Percentiles rank a stretch among this genome's conserved stretches.
Conservation (phyloP, 2,113 vertebrate genomes). For the Crotophaga sulcirostris region DNA sequence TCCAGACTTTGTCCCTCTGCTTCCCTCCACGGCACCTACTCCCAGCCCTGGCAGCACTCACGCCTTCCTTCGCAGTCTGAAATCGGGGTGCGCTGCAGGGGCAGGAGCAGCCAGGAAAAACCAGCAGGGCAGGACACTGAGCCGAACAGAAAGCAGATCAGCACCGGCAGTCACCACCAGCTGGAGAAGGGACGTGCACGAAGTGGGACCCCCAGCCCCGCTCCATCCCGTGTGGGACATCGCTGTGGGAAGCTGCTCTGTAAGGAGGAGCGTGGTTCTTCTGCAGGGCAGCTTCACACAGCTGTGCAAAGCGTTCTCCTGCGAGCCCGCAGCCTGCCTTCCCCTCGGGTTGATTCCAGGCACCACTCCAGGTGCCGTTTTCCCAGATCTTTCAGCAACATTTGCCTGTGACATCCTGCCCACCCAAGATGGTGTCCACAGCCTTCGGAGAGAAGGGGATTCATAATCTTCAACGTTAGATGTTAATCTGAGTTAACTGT, state of each 20-base stretch:
- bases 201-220: neutral
- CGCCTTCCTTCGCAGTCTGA: neutral
- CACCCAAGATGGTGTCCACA: neutral
- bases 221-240: too few relatives aligned
- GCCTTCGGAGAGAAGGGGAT: too few relatives aligned
- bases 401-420: neutral
- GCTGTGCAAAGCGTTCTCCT: neutral
- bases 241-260: neutral
- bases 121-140: neutral
- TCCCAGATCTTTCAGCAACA: neutral
- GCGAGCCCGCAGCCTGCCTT: neutral
- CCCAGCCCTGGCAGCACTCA: neutral
- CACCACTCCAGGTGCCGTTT: neutral
- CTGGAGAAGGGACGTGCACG: neutral
- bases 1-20: neutral
- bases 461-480: too few relatives aligned
- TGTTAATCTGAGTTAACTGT: too few relatives aligned
- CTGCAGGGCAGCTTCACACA: neutral
- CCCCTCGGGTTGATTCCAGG: neutral
- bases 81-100: neutral
- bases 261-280: neutral
- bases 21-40: neutral
- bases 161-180: too few relatives aligned
- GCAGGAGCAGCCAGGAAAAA: neutral
- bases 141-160: too few relatives aligned